phyloP scores from a whole-genome alignment of 2,797 vertebrate species.

The Myotis planiceps region DNA sequence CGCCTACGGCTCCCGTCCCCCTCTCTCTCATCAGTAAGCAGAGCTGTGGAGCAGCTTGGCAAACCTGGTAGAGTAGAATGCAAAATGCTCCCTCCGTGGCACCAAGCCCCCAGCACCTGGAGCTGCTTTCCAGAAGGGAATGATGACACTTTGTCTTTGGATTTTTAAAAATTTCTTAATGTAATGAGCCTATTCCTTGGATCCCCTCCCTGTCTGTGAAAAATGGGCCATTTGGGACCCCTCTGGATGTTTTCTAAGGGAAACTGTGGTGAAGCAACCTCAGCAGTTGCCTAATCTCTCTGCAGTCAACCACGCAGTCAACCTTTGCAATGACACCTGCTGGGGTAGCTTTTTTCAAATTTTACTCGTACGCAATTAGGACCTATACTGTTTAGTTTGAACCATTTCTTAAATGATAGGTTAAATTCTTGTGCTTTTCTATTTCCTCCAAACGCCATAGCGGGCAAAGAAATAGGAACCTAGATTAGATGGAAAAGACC shows the following conservation, averaged over 20 bases:
- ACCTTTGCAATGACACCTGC: not conserved
- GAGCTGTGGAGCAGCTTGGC: not conserved
- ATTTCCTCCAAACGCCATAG: not conserved
- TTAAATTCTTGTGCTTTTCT: not conserved
- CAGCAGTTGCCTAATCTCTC: not conserved
- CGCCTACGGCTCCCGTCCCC: no score
- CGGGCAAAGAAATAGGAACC: not conserved
- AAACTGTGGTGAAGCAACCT: fast-evolving
- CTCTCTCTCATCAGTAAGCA: not conserved
- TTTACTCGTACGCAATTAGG: not conserved
- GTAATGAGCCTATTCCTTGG: not conserved
- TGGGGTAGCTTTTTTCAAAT: not conserved
- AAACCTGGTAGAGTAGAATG: not conserved
- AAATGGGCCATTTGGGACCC: not conserved
- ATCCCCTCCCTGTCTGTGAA: not conserved
- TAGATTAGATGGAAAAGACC: not conserved
- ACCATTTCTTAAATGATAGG: constrained; percentile 24
- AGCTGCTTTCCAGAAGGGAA: not conserved
- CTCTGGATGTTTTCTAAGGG: not conserved
- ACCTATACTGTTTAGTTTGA: not conserved
- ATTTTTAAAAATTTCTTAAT: not conserved
- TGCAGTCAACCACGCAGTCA: not conserved
- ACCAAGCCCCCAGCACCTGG: not conserved
- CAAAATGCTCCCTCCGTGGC: not conserved
- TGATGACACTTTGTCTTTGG: not conserved